Evolutionary conservation across 2,888 invertebrate species (phyloP).

Genomic region (Limnephilus auricula): DNA sequence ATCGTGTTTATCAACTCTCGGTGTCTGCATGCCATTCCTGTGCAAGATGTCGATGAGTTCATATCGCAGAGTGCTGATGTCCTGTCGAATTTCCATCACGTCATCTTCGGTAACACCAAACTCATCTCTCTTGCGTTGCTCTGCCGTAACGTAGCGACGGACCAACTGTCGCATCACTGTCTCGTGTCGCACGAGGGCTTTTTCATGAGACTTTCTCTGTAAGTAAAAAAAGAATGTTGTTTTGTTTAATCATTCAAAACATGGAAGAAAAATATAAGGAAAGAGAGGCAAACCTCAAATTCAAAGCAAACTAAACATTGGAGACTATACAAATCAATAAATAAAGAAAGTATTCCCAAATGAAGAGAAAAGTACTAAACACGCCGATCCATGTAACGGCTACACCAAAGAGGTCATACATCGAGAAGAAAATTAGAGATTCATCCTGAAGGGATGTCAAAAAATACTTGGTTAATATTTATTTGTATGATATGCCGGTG

Average conservation of each 20-base stretch:
- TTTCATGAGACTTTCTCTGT: slow-evolving; percentile 85
- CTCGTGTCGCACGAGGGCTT: slow-evolving; percentile 85
- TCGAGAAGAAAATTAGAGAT: too few relatives aligned
- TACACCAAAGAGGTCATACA: too few relatives aligned
- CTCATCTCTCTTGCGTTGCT: slow-evolving; percentile 92
- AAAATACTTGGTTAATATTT: too few relatives aligned
- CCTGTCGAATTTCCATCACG: slow-evolving; percentile 98
- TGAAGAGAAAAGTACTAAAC: too few relatives aligned
- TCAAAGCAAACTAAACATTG: too few relatives aligned
- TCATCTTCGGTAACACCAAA: slow-evolving; percentile 97
- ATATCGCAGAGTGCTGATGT: slow-evolving; percentile 95
- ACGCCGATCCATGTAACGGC: too few relatives aligned
- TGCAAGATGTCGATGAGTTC: slow-evolving; percentile 94
- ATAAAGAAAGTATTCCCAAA: too few relatives aligned
- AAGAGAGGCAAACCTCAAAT: too few relatives aligned
- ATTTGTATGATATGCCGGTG: too few relatives aligned
- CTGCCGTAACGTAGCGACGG: slow-evolving; percentile 92
- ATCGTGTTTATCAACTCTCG: slow-evolving; percentile 83
- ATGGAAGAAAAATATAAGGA: too few relatives aligned
- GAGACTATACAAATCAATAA: too few relatives aligned
- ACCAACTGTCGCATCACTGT: slow-evolving; percentile 92
- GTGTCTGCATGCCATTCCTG: slow-evolving; percentile 92
- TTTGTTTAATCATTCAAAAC: neutral
- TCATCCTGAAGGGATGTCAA: too few relatives aligned
- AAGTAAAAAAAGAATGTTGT: neutral